These are phyloP conservation scores for Oscheius sp. DNA, from an alignment of 2,888 invertebrate genomes.

Conservation along the genomic window DNA sequence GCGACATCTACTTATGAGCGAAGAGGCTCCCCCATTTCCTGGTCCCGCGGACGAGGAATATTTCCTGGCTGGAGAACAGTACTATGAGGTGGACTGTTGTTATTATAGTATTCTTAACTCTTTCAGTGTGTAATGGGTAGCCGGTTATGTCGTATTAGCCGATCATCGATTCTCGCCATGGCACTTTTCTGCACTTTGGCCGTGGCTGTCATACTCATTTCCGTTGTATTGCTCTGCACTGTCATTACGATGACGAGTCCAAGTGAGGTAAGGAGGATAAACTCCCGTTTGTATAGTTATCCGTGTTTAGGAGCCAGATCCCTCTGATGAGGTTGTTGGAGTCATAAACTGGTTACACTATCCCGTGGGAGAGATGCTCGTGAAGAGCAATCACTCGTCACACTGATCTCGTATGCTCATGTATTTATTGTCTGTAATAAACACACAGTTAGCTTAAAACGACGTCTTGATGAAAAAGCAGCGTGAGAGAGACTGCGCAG, in stretches of 20 bases:
- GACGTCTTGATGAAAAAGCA: constrained; percentile 30
- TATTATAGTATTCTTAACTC: not conserved
- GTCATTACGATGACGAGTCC: constrained; percentile 47
- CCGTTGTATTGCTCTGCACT: constrained; percentile 52
- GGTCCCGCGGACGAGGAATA: constrained; percentile 29
- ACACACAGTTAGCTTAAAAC: not conserved
- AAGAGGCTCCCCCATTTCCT: constrained; percentile 45
- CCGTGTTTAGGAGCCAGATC: constrained; percentile 45
- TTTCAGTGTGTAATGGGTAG: constrained; percentile 48
- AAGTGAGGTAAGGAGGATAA: constrained; percentile 31
- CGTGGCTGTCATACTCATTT: constrained; percentile 47
- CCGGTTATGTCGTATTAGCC: constrained; percentile 43
- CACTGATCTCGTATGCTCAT: not conserved
- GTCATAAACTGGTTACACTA: constrained; percentile 58
- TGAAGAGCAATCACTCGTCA: constrained; percentile 11
- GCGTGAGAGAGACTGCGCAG: constrained; percentile 35
- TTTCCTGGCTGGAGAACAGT: constrained; percentile 37
- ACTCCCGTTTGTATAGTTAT: not conserved
- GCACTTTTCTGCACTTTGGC: constrained; percentile 50
- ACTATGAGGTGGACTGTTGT: constrained; percentile 42
- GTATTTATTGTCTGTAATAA: too few relatives aligned
- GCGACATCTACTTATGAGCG: constrained; percentile 41
- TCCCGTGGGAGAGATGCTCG: constrained; percentile 47
- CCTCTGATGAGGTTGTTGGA: constrained; percentile 52
- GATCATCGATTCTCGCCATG: constrained; percentile 49